phyloP scores from a whole-genome alignment of 2,888 invertebrate genomes.

The Eilema griseolum region DNA sequence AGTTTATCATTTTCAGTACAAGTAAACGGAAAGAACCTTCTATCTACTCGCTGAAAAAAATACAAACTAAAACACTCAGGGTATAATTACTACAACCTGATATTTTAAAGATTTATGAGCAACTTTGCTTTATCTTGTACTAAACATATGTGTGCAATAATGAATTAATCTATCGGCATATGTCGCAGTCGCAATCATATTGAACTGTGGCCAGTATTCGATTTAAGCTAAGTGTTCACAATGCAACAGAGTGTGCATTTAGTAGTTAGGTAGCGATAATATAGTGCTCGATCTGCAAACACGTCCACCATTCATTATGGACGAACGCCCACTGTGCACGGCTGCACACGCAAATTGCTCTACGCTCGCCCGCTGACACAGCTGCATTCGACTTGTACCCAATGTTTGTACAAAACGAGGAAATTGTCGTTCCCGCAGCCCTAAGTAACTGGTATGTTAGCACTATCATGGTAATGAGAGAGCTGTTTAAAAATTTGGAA shows the following conservation, averaged over 20 bases:
- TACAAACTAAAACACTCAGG: not conserved
- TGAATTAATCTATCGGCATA: conserved; percentile 37
- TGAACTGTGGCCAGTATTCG: conserved; percentile 54
- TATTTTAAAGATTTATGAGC: conserved; percentile 18
- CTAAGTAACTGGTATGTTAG: conserved; percentile 63
- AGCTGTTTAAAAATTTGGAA: conserved; percentile 43
- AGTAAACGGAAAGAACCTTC: not conserved
- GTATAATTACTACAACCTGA: conserved; percentile 11
- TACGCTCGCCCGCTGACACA: conserved; percentile 75
- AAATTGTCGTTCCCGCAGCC: conserved; percentile 61
- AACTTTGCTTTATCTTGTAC: conserved; percentile 20
- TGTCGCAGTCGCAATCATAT: conserved; percentile 39
- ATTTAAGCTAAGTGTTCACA: conserved; percentile 61
- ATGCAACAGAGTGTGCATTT: conserved; percentile 51
- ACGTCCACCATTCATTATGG: conserved; percentile 75
- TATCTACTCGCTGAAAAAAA: not conserved
- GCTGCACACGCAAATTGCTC: conserved; percentile 82
- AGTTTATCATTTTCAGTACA: not conserved
- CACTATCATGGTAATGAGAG: conserved; percentile 57
- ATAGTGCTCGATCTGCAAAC: conserved; percentile 69
- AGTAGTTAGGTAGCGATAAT: conserved; percentile 59
- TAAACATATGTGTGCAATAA: conserved; percentile 27
- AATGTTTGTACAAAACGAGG: conserved; percentile 69
- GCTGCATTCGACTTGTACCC: conserved; percentile 64
- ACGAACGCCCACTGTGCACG: conserved; percentile 80